A percentile compares a stretch with the other conserved stretches of the same genome.
phyloP scores from a whole-genome alignment of 2,113 vertebrate species.

The Lipophrys pholis region DNA sequence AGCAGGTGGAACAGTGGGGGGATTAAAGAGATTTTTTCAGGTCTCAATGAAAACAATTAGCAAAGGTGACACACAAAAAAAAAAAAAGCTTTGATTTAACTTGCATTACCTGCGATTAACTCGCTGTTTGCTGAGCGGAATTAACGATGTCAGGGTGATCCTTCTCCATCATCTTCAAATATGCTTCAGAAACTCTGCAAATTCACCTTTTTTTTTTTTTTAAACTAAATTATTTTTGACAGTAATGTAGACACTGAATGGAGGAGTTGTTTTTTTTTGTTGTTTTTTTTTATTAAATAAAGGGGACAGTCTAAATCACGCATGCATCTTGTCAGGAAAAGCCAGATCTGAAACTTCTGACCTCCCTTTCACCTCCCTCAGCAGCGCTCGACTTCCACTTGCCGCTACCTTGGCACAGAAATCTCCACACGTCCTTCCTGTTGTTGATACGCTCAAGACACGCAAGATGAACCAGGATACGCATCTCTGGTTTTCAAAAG shows the following conservation, averaged over 20 bases:
- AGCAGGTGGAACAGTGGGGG: slow-evolving; percentile 9
- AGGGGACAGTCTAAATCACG: slow-evolving; percentile 26
- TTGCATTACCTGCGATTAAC: slow-evolving; percentile 5
- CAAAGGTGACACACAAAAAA: slow-evolving; percentile 1
- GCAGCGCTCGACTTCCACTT: slow-evolving; percentile 21
- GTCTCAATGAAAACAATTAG: slow-evolving; percentile 36
- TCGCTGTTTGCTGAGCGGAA: slow-evolving; percentile 3
- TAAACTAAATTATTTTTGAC: not conserved
- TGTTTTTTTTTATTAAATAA: not conserved
- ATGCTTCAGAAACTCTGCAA: not conserved
- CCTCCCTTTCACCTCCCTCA: slow-evolving; percentile 50
- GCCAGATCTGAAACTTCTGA: slow-evolving; percentile 30
- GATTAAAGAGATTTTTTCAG: slow-evolving; percentile 27
- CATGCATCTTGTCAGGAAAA: slow-evolving; percentile 4
- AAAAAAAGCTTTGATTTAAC: slow-evolving; percentile 12
- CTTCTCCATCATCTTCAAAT: slow-evolving; percentile 1
- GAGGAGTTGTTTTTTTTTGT: too few relatives aligned
- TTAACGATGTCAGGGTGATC: not conserved
- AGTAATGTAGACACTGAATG: not conserved
- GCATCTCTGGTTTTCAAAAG: slow-evolving; percentile 47
- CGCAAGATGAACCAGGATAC: slow-evolving; percentile 56
- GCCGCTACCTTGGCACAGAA: slow-evolving; percentile 33
- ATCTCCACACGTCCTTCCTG: slow-evolving; percentile 50
- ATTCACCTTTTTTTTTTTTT: not conserved
- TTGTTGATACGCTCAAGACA: slow-evolving; percentile 57